Evolutionary conservation across 2,888 invertebrate species (phyloP).

Genomic region (Aspidiotus destructor): DNA sequence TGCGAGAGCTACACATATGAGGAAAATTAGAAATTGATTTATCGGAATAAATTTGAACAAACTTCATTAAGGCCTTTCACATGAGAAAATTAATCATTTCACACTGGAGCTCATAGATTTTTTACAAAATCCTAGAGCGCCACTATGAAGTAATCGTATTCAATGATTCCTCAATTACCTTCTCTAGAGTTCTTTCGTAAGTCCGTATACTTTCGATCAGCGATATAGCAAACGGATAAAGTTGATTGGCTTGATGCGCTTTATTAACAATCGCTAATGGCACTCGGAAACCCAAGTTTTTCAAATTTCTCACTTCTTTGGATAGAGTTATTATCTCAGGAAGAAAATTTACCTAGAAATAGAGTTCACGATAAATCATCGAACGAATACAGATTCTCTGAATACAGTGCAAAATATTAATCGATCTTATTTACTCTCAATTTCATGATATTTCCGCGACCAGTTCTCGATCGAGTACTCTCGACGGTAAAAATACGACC

Average conservation of each 20-base stretch:
- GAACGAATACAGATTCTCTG: not conserved
- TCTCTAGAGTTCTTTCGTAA: constrained; percentile 92
- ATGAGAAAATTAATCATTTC: no score
- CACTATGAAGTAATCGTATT: no score
- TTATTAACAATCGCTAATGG: constrained; percentile 97
- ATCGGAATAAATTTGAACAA: no score
- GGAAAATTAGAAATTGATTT: constrained; percentile 5
- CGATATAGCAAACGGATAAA: constrained; percentile 97
- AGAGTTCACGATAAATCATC: constrained; percentile 5
- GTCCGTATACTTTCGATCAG: constrained; percentile 94
- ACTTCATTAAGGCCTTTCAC: no score
- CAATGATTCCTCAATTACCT: constrained; percentile 51
- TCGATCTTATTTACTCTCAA: constrained; percentile 52
- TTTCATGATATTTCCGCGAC: constrained; percentile 73
- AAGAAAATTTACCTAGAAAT: constrained; percentile 68
- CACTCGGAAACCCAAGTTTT: constrained; percentile 64
- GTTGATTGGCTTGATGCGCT: constrained; percentile 95
- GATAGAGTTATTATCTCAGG: constrained; percentile 97
- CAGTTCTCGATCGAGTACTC: constrained; percentile 63
- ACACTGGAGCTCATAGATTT: no score
- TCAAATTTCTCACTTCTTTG: constrained; percentile 73
- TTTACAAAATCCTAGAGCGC: no score
- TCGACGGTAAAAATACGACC: constrained; percentile 93
- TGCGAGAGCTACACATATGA: constrained; percentile 22
- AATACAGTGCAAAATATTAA: not conserved